Evolutionary conservation across 2,888 invertebrate species (phyloP), one percentile per base, ranked within the genome.

Genomic region (Chymomyza caudatula): DNA sequence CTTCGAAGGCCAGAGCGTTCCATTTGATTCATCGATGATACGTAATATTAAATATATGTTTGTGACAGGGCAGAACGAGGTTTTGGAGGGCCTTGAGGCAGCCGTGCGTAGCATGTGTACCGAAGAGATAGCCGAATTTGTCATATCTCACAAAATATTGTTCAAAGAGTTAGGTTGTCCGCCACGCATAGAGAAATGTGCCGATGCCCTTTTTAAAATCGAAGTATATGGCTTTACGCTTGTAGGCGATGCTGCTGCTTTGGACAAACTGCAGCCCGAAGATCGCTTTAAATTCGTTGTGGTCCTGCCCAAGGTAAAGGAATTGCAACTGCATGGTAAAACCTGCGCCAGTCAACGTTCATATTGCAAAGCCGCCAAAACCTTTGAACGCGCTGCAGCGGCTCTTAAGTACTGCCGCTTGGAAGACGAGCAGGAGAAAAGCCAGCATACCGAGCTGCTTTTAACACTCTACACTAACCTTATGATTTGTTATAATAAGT

Each of bases 81-180:
- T 91, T 0, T 56, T 95, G 15, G 92, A 92, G 37, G 97, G 97
- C 0, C 88, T 97, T 11, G 94, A 95, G 73, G 89, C 93, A 4
- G 96, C 94, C 0, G 91, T 97, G 5, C 88, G 91, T 58, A 93
- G 95, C 0, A 97, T 98, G 97, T 90, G 92, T 76, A 92, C 94
- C n/a, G 93, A 93, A 51, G 98, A 98, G 90, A 91, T 93, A 67
- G 92, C 97, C 0, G 91, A 95, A 58, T 97, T 97, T 88, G 89
- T 97, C 0, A 92, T 97, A 22, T 92, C 93, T 4, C 94, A 95
- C 56, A 91, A 94, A 67, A 93, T 94, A 67, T 95, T 95, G 63
- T 97, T 93, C 89, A 95, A 95, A 1, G 91, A 92, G 76, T 77
- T 94, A 76, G 97, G 97, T 0, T 94, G 95, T 73, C 93, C 94